phyloP scores from a whole-genome alignment of 1,140 invertebrate species.

The Centruroides vittatus region DNA sequence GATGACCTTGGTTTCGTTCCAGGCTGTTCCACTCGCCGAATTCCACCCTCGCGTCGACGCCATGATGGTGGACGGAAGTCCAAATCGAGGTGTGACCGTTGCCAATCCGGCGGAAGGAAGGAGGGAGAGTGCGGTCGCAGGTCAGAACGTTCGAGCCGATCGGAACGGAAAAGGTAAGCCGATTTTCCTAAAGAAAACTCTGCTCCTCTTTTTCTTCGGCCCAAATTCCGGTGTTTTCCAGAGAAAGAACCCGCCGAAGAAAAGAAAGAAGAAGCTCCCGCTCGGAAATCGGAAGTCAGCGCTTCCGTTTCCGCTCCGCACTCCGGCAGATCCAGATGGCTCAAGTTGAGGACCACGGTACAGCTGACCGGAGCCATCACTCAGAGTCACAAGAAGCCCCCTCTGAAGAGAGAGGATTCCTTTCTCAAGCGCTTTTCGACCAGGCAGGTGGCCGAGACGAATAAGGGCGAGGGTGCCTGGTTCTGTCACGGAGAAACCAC shows the following conservation, averaged over 20 bases:
- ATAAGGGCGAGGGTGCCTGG: background rate
- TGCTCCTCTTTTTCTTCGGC: too few species aligned
- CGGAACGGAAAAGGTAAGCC: too few species aligned
- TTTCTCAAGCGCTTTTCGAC: slow-evolving; percentile 89
- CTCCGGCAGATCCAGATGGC: slow-evolving; percentile 73
- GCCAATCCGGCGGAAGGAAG: background rate
- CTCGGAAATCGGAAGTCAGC: too few species aligned
- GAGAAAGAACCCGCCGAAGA: too few species aligned
- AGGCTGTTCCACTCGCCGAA: background rate
- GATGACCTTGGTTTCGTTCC: too few species aligned
- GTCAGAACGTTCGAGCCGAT: too few species aligned
- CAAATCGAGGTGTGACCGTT: background rate
- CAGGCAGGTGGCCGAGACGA: slow-evolving; percentile 69
- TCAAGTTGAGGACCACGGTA: slow-evolving; percentile 82
- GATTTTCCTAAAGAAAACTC: too few species aligned
- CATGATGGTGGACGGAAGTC: slow-evolving; percentile 16
- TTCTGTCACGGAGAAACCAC: slow-evolving; percentile 23
- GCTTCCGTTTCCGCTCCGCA: background rate
- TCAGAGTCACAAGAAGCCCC: slow-evolving; percentile 50
- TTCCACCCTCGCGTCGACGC: slow-evolving; percentile 1
- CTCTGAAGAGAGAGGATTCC: slow-evolving; percentile 81
- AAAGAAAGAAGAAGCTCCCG: too few species aligned
- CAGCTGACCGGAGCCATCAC: slow-evolving; percentile 74
- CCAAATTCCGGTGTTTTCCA: too few species aligned
- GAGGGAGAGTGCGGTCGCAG: too few species aligned